Percentiles rank a stretch among this genome's conserved stretches.
Conservation (phyloP, 2,113 vertebrate species). For the Spermophilus dauricus region DNA sequence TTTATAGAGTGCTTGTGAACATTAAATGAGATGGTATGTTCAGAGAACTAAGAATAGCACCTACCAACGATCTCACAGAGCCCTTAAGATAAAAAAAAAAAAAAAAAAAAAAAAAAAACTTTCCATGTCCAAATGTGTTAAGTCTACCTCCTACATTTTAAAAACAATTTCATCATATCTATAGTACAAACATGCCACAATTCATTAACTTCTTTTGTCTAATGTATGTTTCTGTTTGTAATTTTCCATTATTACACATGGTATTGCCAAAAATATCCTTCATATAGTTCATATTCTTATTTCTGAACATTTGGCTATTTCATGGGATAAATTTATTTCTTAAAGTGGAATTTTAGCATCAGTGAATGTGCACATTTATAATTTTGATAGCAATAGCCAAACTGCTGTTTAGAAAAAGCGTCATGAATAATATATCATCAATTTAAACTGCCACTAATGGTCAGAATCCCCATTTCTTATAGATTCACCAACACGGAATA, state of each 20-base stretch:
- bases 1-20: not conserved
- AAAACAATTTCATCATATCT: not conserved
- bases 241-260: conserved; percentile 22
- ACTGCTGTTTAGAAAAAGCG: conserved; percentile 7
- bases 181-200: not conserved
- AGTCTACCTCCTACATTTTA: not conserved
- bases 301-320: conserved; percentile 26
- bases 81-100: too few relatives aligned
- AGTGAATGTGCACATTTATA: not conserved
- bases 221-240: conserved; percentile 5
- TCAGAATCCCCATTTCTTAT: not conserved
- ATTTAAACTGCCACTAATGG: not conserved
- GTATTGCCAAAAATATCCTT: not conserved
- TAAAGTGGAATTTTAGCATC: not conserved
- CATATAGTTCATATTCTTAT: conserved; percentile 15
- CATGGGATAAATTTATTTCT: conserved; percentile 41
- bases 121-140: not conserved
- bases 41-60: not conserved
- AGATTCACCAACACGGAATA: not conserved
- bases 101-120: too few relatives aligned
- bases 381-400: conserved; percentile 32
- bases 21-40: not conserved
- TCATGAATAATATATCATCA: not conserved
- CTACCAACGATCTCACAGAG: not conserved
- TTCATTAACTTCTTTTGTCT: conserved; percentile 37